Percentiles rank a stretch among this genome's conserved stretches.
These are phyloP conservation scores for Ferrisia virgata DNA, from an alignment of 2,888 invertebrate genomes.

Conservation along the genomic window DNA sequence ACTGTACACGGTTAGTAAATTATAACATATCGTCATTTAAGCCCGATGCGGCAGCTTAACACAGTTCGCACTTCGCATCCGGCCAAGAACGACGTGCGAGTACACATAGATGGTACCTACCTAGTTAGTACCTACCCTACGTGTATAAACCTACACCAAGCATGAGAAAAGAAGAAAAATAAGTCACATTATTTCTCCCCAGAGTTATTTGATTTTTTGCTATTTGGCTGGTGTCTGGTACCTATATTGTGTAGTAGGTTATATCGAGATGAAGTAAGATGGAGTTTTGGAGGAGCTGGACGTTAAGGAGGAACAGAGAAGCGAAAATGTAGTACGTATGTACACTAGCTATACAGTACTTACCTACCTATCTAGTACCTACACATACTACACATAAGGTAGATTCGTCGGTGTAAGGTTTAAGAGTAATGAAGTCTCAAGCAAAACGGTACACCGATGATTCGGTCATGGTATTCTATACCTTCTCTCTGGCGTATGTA, in stretches of 20 bases:
- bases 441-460: background rate
- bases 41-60: background rate
- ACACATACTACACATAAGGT: background rate
- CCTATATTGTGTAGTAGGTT: too few species aligned
- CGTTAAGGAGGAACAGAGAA: background rate
- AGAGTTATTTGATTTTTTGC: conserved; percentile 7
- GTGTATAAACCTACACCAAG: too few species aligned
- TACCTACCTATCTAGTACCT: too few species aligned
- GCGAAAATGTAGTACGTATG: background rate
- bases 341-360: too few species aligned
- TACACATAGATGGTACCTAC: too few species aligned
- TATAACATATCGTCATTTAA: conserved; percentile 2
- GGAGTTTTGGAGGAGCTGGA: too few species aligned
- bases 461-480: background rate
- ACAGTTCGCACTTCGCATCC: background rate
- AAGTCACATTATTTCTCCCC: conserved; percentile 2
- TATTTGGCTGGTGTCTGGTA: too few species aligned
- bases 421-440: conserved; percentile 6
- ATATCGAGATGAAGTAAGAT: too few species aligned
- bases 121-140: too few species aligned
- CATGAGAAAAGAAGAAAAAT: background rate
- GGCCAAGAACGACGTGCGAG: too few species aligned
- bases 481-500: too few species aligned
- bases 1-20: background rate
- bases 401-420: background rate